Percentiles rank a stretch among this genome's conserved stretches.
Conservation (phyloP, 2,113 vertebrate genomes). For the Microcebus murinus region DNA sequence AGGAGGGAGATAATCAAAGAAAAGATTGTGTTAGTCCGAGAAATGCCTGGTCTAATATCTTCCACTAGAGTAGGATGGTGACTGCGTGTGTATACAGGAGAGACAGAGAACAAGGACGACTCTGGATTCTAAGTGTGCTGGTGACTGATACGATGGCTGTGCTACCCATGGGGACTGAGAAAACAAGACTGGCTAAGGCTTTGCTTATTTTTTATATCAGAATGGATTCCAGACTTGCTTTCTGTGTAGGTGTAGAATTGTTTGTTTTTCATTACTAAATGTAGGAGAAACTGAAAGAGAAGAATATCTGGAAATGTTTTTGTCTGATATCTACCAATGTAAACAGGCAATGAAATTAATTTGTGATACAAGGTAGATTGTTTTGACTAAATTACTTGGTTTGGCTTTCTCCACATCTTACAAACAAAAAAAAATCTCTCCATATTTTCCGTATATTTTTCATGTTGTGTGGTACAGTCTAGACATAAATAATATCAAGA, state of each 20-base stretch:
- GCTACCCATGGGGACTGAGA: background rate
- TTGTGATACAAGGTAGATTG: background rate
- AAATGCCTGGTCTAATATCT: background rate
- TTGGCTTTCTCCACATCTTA: background rate
- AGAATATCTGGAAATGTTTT: background rate
- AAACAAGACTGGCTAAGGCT: background rate
- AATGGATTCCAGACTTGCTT: background rate
- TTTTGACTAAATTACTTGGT: conserved; percentile 21
- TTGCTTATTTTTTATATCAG: background rate
- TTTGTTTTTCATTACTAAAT: background rate
- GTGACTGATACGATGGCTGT: background rate
- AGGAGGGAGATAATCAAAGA: background rate
- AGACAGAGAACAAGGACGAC: background rate
- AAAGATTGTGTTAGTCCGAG: background rate
- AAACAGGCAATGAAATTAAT: conserved; percentile 3
- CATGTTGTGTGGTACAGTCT: background rate
- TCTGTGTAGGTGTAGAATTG: background rate
- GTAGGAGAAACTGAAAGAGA: conserved; percentile 11
- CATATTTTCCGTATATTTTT: background rate
- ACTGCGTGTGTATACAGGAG: background rate
- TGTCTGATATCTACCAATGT: background rate
- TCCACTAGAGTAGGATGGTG: background rate
- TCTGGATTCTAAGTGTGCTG: background rate
- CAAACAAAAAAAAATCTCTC: background rate
- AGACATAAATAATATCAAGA: background rate